Evolutionary conservation across 2,888 invertebrate genomes (phyloP).

Genomic region (Boloria euphrosyne): DNA sequence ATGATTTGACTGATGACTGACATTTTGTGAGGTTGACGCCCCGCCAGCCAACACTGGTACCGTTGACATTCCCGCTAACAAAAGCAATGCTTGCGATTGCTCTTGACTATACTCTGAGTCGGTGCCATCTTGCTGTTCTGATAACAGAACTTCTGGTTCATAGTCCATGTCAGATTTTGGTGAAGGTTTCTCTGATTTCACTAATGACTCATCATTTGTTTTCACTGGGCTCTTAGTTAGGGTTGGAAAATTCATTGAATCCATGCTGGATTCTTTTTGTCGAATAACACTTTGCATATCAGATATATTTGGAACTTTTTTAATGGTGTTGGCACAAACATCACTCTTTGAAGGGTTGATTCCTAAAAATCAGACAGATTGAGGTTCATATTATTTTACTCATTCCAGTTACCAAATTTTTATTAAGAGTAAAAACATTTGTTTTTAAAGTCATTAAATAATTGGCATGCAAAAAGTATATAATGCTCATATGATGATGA

Average conservation of each 20-base stretch:
- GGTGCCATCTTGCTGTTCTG: constrained; percentile 71
- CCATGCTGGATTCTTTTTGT: constrained; percentile 62
- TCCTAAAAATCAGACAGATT: constrained; percentile 53
- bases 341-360: constrained; percentile 77
- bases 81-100: constrained; percentile 67
- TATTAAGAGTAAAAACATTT: no score
- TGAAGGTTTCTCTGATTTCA: constrained; percentile 74
- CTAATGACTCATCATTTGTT: constrained; percentile 58
- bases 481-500: no score
- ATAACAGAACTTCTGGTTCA: constrained; percentile 75
- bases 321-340: constrained; percentile 56
- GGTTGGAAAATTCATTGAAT: constrained; percentile 55
- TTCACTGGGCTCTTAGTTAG: constrained; percentile 67
- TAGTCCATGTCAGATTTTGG: constrained; percentile 75
- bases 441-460: no score
- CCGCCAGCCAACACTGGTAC: constrained; percentile 57
- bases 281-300: constrained; percentile 58
- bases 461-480: no score
- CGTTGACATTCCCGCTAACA: constrained; percentile 70
- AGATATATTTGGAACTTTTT: constrained; percentile 61
- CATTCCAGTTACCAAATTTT: no score
- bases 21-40: constrained; percentile 70
- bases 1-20: constrained; percentile 71
- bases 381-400: not conserved
- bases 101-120: constrained; percentile 69